Percentiles rank a stretch among this genome's conserved stretches.
Evolutionary conservation across 2,888 invertebrate genomes (phyloP).

Genomic region (Tiliacea aurago): DNA sequence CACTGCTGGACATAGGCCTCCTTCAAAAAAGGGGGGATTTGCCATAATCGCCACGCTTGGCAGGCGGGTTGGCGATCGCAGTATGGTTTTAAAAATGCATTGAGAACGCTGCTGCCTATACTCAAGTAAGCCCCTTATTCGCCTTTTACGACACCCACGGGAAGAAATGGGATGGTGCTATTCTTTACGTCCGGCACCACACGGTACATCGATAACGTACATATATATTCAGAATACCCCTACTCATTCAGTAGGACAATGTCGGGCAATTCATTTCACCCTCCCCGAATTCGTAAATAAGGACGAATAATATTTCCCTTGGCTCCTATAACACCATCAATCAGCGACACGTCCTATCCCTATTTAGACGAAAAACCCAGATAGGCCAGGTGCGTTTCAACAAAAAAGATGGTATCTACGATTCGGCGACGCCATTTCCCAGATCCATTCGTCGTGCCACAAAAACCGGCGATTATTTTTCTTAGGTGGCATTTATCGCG

Average conservation of each 20-base stretch:
- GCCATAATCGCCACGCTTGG: no score
- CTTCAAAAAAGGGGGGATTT: no score
- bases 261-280: constrained; percentile 16
- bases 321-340: constrained; percentile 47
- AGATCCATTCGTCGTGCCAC: constrained; percentile 58
- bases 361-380: constrained; percentile 53
- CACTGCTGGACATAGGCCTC: no score
- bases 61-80: no score
- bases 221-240: neutral
- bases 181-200: no score
- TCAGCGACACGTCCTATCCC: constrained; percentile 42
- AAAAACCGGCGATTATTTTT: constrained; percentile 71
- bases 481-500: constrained; percentile 68
- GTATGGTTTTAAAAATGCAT: no score
- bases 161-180: no score
- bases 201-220: neutral
- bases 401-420: constrained; percentile 65
- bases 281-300: constrained; percentile 36
- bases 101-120: no score
- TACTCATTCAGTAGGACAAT: constrained; percentile 15
- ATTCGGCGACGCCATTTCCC: constrained; percentile 60
- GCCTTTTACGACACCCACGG: no score
- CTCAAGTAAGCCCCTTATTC: no score
- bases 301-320: constrained; percentile 30
- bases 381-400: constrained; percentile 62